Conservation (phyloP, 2,888 invertebrate species). For the Zeuzera pyrina region DNA sequence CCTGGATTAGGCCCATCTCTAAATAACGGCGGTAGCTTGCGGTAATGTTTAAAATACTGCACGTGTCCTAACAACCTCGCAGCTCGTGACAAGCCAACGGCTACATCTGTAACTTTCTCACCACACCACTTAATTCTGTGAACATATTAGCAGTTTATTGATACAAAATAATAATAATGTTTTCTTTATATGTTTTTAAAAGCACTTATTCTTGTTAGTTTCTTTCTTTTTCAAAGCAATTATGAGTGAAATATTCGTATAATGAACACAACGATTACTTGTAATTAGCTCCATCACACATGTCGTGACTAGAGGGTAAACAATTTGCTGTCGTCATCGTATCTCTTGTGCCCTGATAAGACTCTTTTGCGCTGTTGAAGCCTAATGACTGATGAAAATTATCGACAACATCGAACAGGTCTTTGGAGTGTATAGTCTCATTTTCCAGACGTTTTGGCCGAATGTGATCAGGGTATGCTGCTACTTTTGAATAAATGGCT, state of each 20-base stretch:
- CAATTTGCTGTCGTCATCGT: conserved; percentile 75
- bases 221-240: too few relatives aligned
- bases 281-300: conserved; percentile 77
- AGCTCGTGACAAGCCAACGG: conserved; percentile 47
- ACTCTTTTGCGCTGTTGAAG: conserved; percentile 71
- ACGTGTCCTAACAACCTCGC: conserved; percentile 74
- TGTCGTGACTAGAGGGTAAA: conserved; percentile 80
- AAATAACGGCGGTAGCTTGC: conserved; percentile 61
- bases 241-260: too few relatives aligned
- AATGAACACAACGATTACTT: too few relatives aligned
- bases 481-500: conserved; percentile 59
- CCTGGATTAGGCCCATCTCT: conserved; percentile 71
- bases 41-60: conserved; percentile 76
- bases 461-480: conserved; percentile 61
- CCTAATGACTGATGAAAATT: conserved; percentile 75
- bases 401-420: conserved; percentile 74
- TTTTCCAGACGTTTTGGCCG: conserved; percentile 62
- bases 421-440: conserved; percentile 45
- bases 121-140: conserved; percentile 63
- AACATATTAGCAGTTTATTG: neutral
- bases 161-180: neutral
- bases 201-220: too few relatives aligned
- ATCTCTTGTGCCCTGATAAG: conserved; percentile 75
- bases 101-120: conserved; percentile 45
- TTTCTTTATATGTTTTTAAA: too few relatives aligned